Percentiles rank a stretch among this genome's conserved stretches.
Evolutionary conservation across 2,113 vertebrate genomes (phyloP).

Genomic region (Passer domesticus): DNA sequence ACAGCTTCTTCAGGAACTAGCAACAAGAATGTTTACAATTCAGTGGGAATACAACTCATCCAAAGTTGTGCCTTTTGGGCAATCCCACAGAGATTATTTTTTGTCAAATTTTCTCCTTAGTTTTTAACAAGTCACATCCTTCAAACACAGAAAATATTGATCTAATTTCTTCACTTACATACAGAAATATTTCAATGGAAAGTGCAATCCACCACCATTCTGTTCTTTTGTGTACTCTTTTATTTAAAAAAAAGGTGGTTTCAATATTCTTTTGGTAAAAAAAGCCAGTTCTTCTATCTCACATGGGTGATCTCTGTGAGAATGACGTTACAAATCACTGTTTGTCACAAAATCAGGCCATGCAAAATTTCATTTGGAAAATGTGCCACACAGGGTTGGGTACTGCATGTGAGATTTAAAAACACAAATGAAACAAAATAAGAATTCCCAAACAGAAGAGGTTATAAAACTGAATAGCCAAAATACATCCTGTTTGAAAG

Average conservation of each 20-base stretch:
- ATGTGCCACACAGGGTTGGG: background rate
- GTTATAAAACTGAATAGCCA: background rate
- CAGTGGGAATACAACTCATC: background rate
- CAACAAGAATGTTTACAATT: background rate
- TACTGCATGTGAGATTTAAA: background rate
- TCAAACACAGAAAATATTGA: constrained; percentile 27
- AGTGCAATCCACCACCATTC: background rate
- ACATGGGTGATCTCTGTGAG: background rate
- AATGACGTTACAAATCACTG: background rate
- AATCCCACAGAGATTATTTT: background rate
- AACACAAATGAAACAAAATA: constrained; percentile 3
- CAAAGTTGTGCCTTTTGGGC: background rate
- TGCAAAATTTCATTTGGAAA: background rate
- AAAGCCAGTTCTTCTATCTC: background rate
- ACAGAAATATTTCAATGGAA: background rate
- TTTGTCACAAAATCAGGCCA: background rate
- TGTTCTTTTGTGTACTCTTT: background rate
- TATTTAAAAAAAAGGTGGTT: background rate
- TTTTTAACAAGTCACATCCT: constrained; percentile 43
- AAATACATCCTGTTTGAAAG: background rate
- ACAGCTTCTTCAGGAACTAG: background rate
- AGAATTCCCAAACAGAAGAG: background rate
- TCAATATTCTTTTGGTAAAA: background rate
- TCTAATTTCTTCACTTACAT: constrained; percentile 6
- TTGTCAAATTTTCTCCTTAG: constrained; percentile 27